These are phyloP conservation scores for Amphimallon solstitiale DNA, from an alignment of 2,888 invertebrate genomes.

Conservation along the genomic window DNA sequence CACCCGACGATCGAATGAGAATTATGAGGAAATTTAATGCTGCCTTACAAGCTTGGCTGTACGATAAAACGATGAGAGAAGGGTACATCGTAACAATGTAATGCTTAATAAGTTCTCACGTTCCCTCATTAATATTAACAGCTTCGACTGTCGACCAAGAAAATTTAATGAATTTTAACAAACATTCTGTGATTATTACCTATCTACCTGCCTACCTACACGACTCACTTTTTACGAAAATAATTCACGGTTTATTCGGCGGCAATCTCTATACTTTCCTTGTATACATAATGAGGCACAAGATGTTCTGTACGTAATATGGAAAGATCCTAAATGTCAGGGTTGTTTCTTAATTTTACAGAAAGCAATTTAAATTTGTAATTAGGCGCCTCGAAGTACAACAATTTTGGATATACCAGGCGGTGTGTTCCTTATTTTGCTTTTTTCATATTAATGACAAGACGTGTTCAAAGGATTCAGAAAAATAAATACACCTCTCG, in stretches of 20 bases:
- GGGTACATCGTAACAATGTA: not conserved
- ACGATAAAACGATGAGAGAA: too few relatives aligned
- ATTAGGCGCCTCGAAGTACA: too few relatives aligned
- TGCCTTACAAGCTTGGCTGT: not conserved
- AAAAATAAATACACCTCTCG: too few relatives aligned
- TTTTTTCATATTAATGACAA: too few relatives aligned
- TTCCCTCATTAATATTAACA: slow-evolving; percentile 25
- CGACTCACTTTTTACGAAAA: not conserved
- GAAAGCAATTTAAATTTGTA: slow-evolving; percentile 4
- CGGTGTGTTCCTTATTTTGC: too few relatives aligned
- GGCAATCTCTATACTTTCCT: not conserved
- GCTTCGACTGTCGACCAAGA: slow-evolving; percentile 11
- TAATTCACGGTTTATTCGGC: not conserved
- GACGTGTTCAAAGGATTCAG: too few relatives aligned
- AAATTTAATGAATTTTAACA: slow-evolving; percentile 24
- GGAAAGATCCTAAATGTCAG: not conserved
- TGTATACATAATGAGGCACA: not conserved
- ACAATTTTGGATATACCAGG: too few relatives aligned
- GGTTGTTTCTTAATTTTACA: not conserved
- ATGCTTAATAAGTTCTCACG: slow-evolving; percentile 25
- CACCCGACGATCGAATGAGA: slow-evolving; percentile 2
- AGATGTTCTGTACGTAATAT: not conserved
- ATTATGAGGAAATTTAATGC: slow-evolving; percentile 8
- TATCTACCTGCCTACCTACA: not conserved
- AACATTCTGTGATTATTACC: slow-evolving; percentile 12